A percentile compares a stretch with the other conserved stretches of the same genome.
Evolutionary conservation across 2,888 invertebrate genomes (phyloP).

Genomic region (Pherbina coryleti): DNA sequence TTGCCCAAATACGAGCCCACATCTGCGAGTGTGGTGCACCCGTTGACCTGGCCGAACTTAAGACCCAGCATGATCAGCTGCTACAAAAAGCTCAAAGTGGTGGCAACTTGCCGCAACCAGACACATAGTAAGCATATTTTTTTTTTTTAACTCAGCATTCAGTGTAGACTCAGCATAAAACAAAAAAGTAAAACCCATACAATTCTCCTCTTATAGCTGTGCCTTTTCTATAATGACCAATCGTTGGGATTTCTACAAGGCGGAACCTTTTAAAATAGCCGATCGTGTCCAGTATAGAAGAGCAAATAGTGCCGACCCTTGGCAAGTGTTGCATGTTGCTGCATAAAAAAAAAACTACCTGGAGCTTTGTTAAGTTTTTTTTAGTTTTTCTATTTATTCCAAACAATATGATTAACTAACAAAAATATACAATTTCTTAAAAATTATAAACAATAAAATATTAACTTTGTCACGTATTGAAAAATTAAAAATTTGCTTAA

Average conservation of each 20-base stretch:
- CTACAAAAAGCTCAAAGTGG: constrained; percentile 51
- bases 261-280: constrained; percentile 55
- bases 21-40: constrained; percentile 63
- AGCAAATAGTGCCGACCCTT: constrained; percentile 43
- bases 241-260: constrained; percentile 64
- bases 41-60: constrained; percentile 51
- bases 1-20: constrained; percentile 59
- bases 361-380: background rate
- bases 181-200: constrained; percentile 7
- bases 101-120: constrained; percentile 53
- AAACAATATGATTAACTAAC: constrained; percentile 51
- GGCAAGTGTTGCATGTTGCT: constrained; percentile 61
- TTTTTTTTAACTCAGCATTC: background rate
- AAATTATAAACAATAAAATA: background rate
- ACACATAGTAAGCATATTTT: constrained; percentile 57
- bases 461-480: background rate
- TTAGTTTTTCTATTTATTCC: constrained; percentile 21
- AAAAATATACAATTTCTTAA: constrained; percentile 43
- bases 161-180: too few species aligned
- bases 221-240: constrained; percentile 62
- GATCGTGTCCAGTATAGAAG: constrained; percentile 63
- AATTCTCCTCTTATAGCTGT: constrained; percentile 54
- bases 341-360: constrained; percentile 53
- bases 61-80: constrained; percentile 54
- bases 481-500: background rate